phyloP scores from a whole-genome alignment of 2,113 vertebrate species.

The Athene cunicularia region DNA sequence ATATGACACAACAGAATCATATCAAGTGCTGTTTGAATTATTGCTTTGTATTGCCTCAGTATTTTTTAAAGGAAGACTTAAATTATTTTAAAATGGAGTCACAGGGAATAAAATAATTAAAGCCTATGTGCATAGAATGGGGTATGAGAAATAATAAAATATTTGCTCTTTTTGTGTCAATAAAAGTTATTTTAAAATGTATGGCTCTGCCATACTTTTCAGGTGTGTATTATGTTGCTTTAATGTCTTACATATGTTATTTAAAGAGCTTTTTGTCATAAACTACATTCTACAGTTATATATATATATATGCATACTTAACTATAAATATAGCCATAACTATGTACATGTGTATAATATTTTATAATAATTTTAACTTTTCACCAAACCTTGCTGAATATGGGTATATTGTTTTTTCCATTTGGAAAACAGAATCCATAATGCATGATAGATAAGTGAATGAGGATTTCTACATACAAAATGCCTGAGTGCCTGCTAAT shows the following conservation, averaged over 20 bases:
- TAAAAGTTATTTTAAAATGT: neutral
- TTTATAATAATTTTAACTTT: neutral
- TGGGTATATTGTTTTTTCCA: neutral
- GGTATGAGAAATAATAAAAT: neutral
- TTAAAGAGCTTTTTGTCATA: neutral
- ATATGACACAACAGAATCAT: slow-evolving; percentile 2
- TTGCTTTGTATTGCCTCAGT: neutral
- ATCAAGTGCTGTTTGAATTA: slow-evolving; percentile 15
- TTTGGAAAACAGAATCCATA: neutral
- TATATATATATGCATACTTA: neutral
- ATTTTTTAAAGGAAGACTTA: neutral
- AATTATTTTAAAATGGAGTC: neutral
- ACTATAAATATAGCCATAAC: neutral
- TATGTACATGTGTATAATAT: neutral
- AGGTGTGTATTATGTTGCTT: neutral
- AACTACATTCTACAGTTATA: neutral
- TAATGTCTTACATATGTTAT: neutral
- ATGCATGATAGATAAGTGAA: neutral
- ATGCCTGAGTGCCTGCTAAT: neutral
- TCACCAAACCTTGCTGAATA: neutral
- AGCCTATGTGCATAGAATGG: neutral
- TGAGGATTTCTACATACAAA: neutral
- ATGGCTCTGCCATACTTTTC: neutral
- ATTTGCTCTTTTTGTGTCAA: neutral
- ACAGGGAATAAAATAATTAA: neutral